Evolutionary conservation across 2,797 vertebrate species (phyloP), one percentile per base, ranked within the genome.

Genomic region (Rhinatrema bivittatum): DNA sequence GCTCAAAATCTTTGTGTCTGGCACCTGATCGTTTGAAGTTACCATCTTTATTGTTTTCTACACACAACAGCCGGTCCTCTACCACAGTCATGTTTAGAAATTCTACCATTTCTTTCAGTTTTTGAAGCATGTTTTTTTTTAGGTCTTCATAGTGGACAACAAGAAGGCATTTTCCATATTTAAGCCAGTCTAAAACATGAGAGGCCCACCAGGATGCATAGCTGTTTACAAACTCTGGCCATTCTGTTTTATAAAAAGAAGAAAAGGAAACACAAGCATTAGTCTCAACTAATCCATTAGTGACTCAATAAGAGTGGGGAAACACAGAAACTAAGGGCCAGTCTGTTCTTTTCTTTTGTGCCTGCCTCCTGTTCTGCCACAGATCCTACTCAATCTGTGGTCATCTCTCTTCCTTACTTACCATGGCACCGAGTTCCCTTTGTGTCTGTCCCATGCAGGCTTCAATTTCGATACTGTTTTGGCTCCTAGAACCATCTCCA

Each of bases 121-220:
- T 89, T 21, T 87, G 85, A 42, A 90, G 58, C 5, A 95, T 85
- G 39, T 83, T 77, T 39, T 32, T 79, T 40, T 87, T 86, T 39
- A 99, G 79, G n/a, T 91, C 87, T 76, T 99, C 94, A 0, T 93
- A 99, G 46, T 99, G 93, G 2, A 98, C 53, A 10, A 99, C 66
- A 4, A 97, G 80, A 49, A 97, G 75, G 25, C 65, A 85, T 16
- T 72, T 85, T 11, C 91, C 90, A 0, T 89, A 94, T 50, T 76
- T 87, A 18, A 98, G 75, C 95, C 95, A 99, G 74, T 91, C 90
- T 32, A 98, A 69, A 3, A 90, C 82, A 0, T 99, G 94, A 4
- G 94, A 96, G 1, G 86, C 87, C 94, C 94, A 99, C 95, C 95
- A 98, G 1, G 94, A 91, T 2, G 93, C 89, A 1, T 98, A 98